Percentiles rank a stretch among this genome's conserved stretches.
Evolutionary conservation across 2,113 vertebrate genomes (phyloP).

Genomic region (Osmerus eperlanus): DNA sequence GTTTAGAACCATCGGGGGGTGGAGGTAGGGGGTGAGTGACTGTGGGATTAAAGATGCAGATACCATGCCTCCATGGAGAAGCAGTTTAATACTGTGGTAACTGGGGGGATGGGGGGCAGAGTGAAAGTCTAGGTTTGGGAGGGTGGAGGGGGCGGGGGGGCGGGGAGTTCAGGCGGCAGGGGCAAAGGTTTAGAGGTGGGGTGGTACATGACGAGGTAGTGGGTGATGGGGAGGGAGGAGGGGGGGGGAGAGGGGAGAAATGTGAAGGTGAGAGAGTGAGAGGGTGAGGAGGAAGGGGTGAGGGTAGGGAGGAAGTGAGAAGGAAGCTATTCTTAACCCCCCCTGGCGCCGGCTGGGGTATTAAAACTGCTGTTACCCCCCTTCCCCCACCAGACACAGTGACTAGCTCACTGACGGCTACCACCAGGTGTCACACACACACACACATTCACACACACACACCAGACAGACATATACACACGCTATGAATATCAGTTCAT

Average conservation of each 20-base stretch:
- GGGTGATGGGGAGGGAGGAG: too few relatives aligned
- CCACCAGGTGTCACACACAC: conserved; percentile 18
- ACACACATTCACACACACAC: conserved; percentile 1
- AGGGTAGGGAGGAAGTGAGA: background rate
- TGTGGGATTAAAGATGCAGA: conserved; percentile 18
- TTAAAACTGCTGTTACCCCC: conserved; percentile 51
- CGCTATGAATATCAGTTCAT: background rate
- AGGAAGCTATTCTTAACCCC: conserved; percentile 38
- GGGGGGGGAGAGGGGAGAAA: too few relatives aligned
- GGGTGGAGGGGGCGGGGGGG: too few relatives aligned
- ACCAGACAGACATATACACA: background rate
- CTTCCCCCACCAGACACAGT: background rate
- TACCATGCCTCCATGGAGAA: background rate
- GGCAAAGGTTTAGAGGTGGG: too few relatives aligned
- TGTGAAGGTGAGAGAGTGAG: background rate
- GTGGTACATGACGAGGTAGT: too few relatives aligned
- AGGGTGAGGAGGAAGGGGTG: background rate
- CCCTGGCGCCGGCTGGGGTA: conserved; percentile 54
- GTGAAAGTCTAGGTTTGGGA: too few relatives aligned
- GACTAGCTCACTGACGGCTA: conserved; percentile 16
- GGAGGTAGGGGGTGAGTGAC: background rate
- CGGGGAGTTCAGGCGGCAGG: too few relatives aligned
- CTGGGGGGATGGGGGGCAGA: too few relatives aligned
- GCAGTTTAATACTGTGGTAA: too few relatives aligned
- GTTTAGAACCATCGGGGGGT: background rate